Evolutionary conservation across 2,113 vertebrate species (phyloP), one percentile per base, ranked within the genome.

Genomic region (Galemys pyrenaicus): DNA sequence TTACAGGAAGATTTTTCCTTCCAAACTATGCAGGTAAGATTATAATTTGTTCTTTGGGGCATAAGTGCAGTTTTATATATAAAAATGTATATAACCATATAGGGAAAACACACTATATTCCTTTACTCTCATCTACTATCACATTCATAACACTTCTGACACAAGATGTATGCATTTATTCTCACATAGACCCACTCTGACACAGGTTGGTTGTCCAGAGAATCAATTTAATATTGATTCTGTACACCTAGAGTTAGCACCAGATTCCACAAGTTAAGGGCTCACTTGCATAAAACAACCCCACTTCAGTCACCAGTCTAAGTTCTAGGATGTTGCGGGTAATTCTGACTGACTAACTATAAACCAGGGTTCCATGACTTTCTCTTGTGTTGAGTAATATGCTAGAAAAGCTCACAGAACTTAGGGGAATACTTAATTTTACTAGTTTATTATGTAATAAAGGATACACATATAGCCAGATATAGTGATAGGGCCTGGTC

Each of bases 1-100:
- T 64, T 97, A 85, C 89, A 96, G 80, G 96, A 96, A 92, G 87
- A 95, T 89, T 96, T 97, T 86, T 97, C 92, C 22, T 95, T 96
- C 83, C 96, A 95, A 82, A 92, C 73, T 41, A 83, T 96, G 44
- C 96, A 97, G 96, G 97, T 97, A 94, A 94, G 26, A 92, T 73
- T 19, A 51, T 84, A 49, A 92, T 83, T 86, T 83, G 20, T 87
- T 89, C 19, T 83, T 39, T 71, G n/a, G 20, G 56, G 5, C 10
- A 30, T 67, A 94, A 90, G 32, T 90, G 0, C 6, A 78, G 20
- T 17, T 67, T 17, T 91, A 4, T 73, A 0, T 75, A 0, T 75
- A 2, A 70, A 11, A 44, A 32, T 74, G 0, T 80, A 0, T 71
- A 1, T 75, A 9, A 46, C 35, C 91, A 19, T 70, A 17, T 58